These are phyloP conservation scores for Dromaius novaehollandiae DNA, from an alignment of 2,113 vertebrate genomes.

Conservation along the genomic window DNA sequence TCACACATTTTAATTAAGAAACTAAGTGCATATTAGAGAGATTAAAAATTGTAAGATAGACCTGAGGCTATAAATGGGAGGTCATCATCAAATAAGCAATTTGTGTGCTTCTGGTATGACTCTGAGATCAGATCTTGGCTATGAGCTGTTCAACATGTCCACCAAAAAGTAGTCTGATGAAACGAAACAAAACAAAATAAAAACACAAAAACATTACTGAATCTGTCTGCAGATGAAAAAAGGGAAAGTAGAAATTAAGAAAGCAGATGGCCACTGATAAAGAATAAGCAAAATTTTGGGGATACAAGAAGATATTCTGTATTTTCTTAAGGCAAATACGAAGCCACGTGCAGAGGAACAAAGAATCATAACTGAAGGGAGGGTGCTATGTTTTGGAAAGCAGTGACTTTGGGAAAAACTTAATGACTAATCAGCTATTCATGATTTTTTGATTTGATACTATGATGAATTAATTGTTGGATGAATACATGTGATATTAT, in stretches of 20 bases:
- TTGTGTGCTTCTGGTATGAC: neutral
- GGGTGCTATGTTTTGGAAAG: neutral
- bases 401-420: neutral
- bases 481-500: neutral
- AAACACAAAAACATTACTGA: neutral
- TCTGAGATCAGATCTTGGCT: neutral
- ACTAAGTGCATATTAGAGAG: neutral
- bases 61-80: neutral
- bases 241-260: neutral
- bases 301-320: neutral
- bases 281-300: neutral
- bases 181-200: neutral
- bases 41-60: neutral
- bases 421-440: neutral
- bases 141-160: neutral
- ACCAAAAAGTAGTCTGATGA: neutral
- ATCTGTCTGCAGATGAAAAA: rapidly evolving
- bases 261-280: neutral
- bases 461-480: neutral
- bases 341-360: neutral
- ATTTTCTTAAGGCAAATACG: neutral
- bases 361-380: neutral
- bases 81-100: neutral
- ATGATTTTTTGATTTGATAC: neutral
- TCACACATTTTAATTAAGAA: neutral